These are phyloP conservation scores for Caenorhabditis parvicauda DNA, from an alignment of 2,888 invertebrate genomes.

Conservation along the genomic window DNA sequence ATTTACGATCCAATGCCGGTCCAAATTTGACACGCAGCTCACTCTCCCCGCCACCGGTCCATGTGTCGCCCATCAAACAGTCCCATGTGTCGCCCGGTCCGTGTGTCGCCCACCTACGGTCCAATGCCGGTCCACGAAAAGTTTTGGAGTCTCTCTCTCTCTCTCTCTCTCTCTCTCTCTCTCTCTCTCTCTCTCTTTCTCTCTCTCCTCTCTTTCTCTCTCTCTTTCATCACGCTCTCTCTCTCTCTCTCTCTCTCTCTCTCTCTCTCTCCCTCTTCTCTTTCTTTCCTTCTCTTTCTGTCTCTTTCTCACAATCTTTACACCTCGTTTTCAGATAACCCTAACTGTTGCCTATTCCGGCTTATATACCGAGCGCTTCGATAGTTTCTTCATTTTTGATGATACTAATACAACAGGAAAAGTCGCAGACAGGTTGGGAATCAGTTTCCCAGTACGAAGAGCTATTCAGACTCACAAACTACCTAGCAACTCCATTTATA, in stretches of 20 bases:
- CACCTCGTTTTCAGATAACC: conserved; percentile 5
- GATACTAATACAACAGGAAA: conserved; percentile 9
- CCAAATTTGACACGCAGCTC: too few species aligned
- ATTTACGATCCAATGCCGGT: too few species aligned
- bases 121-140: too few species aligned
- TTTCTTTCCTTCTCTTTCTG: background rate
- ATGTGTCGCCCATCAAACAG: too few species aligned
- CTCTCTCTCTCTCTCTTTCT: background rate
- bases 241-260: background rate
- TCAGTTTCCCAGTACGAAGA: background rate
- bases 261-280: background rate
- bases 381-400: conserved; percentile 24
- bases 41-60: too few species aligned
- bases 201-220: background rate
- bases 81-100: too few species aligned
- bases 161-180: background rate
- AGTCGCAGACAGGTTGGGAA: conserved; percentile 9
- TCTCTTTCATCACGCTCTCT: background rate
- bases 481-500: conserved; percentile 9
- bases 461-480: conserved; percentile 11
- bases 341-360: conserved; percentile 18
- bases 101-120: too few species aligned
- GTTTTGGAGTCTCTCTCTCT: conserved; percentile 1
- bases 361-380: conserved; percentile 15
- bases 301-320: background rate